Conservation (phyloP, 2,888 invertebrate genomes). For the Stictocephala bisonia region DNA sequence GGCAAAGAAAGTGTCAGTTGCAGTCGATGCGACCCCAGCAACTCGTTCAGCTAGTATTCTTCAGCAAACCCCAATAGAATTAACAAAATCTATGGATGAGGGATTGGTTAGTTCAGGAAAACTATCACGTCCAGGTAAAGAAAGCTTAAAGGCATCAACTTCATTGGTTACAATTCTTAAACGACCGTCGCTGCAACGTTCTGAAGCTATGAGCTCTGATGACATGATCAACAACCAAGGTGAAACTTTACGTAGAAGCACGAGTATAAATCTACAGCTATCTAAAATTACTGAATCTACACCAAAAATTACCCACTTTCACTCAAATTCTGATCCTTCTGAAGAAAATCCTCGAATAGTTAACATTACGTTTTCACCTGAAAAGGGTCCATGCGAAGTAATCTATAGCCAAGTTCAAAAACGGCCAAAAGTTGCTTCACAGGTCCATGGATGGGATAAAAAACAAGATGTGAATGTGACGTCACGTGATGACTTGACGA, state of each 20-base stretch:
- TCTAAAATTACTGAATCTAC: conserved; percentile 47
- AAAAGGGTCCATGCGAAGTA: conserved; percentile 54
- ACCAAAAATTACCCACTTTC: conserved; percentile 53
- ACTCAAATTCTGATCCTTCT: conserved; percentile 55
- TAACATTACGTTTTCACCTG: conserved; percentile 31
- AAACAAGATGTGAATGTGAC: conserved; percentile 81
- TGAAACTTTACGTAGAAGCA: conserved; percentile 35
- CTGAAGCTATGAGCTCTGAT: conserved; percentile 54
- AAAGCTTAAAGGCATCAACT: conserved; percentile 49
- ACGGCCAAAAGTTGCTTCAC: conserved; percentile 7
- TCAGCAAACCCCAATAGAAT: conserved; percentile 81
- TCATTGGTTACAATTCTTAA: conserved; percentile 50
- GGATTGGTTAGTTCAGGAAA: conserved; percentile 50
- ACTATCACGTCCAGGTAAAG: conserved; percentile 3
- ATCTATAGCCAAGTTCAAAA: conserved; percentile 57
- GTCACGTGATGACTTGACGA: conserved; percentile 68
- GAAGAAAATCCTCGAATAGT: conserved; percentile 24
- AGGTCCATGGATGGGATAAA: no score
- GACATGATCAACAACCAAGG: conserved; percentile 46
- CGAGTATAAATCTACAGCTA: conserved; percentile 51
- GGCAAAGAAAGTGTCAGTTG: conserved; percentile 74
- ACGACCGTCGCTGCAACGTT: conserved; percentile 53
- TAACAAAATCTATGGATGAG: conserved; percentile 68
- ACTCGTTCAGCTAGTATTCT: conserved; percentile 78
- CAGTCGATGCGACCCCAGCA: conserved; percentile 81